A percentile compares a stretch with the other conserved stretches of the same genome.
Evolutionary conservation across 2,888 invertebrate species (phyloP).

Genomic region (Melanostoma mellinum): DNA sequence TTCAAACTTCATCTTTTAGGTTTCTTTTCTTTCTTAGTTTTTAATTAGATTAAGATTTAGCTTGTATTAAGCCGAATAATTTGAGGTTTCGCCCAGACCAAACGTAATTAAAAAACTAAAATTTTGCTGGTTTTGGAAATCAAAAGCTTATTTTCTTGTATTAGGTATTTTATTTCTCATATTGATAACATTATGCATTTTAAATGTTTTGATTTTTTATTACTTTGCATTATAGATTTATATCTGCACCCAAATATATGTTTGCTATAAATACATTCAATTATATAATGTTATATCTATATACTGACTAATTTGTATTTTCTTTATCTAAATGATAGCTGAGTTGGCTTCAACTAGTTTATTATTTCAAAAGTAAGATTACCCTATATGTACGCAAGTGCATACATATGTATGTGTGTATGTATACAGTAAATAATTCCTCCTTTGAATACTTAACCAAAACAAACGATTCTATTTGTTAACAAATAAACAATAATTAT

Average conservation of each 20-base stretch:
- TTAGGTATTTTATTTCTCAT: conserved; percentile 39
- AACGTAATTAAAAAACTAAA: too few relatives aligned
- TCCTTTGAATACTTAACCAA: background rate
- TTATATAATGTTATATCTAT: background rate
- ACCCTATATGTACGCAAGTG: background rate
- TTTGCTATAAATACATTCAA: background rate
- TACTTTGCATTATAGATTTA: conserved; percentile 12
- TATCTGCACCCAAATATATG: background rate
- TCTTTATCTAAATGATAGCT: background rate
- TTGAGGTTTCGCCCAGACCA: too few relatives aligned
- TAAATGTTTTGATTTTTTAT: conserved; percentile 30
- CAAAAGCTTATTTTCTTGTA: too few relatives aligned
- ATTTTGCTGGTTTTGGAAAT: too few relatives aligned
- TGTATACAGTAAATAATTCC: background rate
- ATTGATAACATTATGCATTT: conserved; percentile 50
- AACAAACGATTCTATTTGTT: background rate
- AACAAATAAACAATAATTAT: background rate
- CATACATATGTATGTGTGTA: too few relatives aligned
- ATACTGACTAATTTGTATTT: background rate
- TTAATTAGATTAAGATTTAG: too few relatives aligned
- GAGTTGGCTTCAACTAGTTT: background rate
- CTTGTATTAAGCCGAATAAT: too few relatives aligned
- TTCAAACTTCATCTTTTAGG: too few relatives aligned
- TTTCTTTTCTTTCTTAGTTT: too few relatives aligned
- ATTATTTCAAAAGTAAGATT: background rate